These are phyloP conservation scores for Bellardia pandia DNA, from an alignment of 2,888 invertebrate species.

Conservation along the genomic window DNA sequence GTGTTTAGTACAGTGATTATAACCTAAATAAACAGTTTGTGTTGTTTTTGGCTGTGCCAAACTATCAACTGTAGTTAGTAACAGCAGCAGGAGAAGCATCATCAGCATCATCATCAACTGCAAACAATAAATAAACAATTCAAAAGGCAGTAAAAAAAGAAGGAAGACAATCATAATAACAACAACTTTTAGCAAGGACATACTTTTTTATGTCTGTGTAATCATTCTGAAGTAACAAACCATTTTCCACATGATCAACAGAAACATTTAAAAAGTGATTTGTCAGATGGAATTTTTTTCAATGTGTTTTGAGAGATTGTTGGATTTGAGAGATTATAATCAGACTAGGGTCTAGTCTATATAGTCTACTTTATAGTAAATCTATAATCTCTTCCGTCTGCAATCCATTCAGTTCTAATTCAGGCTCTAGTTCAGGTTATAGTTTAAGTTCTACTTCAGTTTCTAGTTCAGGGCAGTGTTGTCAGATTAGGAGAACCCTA, in stretches of 20 bases:
- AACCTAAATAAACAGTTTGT: constrained; percentile 51
- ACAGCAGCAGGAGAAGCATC: not conserved
- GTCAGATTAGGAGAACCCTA: too few relatives aligned
- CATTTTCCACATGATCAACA: not conserved
- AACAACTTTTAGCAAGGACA: constrained; percentile 31
- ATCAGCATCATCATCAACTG: constrained; percentile 3
- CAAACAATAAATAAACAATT: constrained; percentile 49
- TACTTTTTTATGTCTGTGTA: not conserved
- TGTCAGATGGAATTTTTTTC: not conserved
- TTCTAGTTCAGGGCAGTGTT: too few relatives aligned
- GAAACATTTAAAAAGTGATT: too few relatives aligned
- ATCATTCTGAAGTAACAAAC: not conserved
- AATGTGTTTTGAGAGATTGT: not conserved
- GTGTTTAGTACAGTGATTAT: not conserved
- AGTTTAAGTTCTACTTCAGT: too few relatives aligned
- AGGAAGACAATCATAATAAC: not conserved
- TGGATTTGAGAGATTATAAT: too few relatives aligned
- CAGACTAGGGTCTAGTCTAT: too few relatives aligned
- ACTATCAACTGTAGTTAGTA: constrained; percentile 24
- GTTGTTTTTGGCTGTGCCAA: not conserved
- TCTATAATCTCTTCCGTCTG: too few relatives aligned
- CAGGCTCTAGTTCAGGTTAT: too few relatives aligned
- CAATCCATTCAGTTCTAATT: too few relatives aligned
- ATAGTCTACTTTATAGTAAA: too few relatives aligned
- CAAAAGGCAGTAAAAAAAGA: not conserved